Base-by-base conservation (phyloP, 2,113 vertebrate species). In the Datnioides undecimradiatus region DNA sequence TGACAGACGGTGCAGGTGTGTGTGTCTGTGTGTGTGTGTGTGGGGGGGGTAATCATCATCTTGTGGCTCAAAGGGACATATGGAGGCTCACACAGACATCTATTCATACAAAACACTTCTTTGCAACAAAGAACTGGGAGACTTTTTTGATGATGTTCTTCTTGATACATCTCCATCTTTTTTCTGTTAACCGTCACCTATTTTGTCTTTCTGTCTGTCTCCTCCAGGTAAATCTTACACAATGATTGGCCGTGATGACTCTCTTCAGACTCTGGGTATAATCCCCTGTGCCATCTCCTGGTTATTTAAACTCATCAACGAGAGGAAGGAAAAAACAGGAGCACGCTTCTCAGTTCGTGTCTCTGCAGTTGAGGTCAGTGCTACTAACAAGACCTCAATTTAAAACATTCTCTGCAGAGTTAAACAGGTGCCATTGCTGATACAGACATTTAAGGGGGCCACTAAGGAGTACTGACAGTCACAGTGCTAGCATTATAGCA, bases 201-300 rank as follows among this genome's bases (percentile, higher is more conserved):
- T 60, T 67, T 21, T 57, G 9, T 86, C 19, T 66, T 9, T 55
- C 34, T 72, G 64, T 84, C 6, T 43, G 70, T 69, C 75, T 62
- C 62, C 21, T 90, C 58, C 91, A 99, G 98, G 98, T 48, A 99
- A 99, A 89, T 98, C 98, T 68, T 97, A 98, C 64, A 99, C 98
- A 36, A 99, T 99, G 98, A 99, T 99, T 0, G 98, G 98, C 7
- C 96, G 94, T 51, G 97, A 99, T 40, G 97, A 98, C 80, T 98
- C 98, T 60, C 97, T 97, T 91, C 97, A 99, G 93, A 97, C 95
- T 86, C 95, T 99, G 9, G 98, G 98, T 33, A 97, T 99, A 89
- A 98, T 99, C 87, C 98, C 98, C 17, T 99, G 98, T 73, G 97
- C 98, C 82, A 99, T 99, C 90, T 99, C 98, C n/a, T 99, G 98